Conservation (phyloP, 2,888 invertebrate genomes). For the Thymelicus lineola region DNA sequence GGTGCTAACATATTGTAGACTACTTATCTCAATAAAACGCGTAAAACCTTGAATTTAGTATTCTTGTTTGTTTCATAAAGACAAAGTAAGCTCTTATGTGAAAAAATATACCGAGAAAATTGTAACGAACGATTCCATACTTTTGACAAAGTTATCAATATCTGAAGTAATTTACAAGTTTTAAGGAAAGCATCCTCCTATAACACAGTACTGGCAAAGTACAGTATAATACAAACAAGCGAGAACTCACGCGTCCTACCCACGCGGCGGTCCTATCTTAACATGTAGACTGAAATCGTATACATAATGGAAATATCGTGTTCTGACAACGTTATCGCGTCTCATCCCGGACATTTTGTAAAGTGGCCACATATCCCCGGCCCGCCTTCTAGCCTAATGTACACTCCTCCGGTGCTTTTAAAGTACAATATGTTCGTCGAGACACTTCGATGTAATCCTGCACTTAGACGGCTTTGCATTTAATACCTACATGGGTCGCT, state of each 20-base stretch:
- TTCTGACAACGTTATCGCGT: constrained; percentile 84
- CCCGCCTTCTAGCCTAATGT: constrained; percentile 60
- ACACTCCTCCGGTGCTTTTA: constrained; percentile 55
- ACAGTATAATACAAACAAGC: constrained; percentile 51
- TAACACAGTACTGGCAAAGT: constrained; percentile 34
- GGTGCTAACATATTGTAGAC: constrained; percentile 18
- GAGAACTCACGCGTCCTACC: constrained; percentile 62
- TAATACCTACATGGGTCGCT: constrained; percentile 38
- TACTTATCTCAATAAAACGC: constrained; percentile 23
- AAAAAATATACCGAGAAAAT: constrained; percentile 24
- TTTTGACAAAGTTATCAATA: constrained; percentile 30
- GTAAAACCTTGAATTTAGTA: constrained; percentile 22
- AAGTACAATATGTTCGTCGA: constrained; percentile 63
- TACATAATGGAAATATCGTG: constrained; percentile 86
- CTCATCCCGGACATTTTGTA: constrained; percentile 84
- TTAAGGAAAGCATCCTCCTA: constrained; percentile 30
- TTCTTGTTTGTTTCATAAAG: constrained; percentile 2
- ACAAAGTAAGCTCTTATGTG: constrained; percentile 7
- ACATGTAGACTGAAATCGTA: constrained; percentile 85
- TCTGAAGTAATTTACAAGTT: constrained; percentile 31
- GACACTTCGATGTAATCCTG: constrained; percentile 63
- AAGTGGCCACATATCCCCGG: constrained; percentile 78
- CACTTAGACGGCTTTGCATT: constrained; percentile 65
- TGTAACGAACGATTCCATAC: constrained; percentile 17
- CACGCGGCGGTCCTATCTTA: constrained; percentile 77